Percentiles rank a stretch among this genome's conserved stretches.
These are phyloP conservation scores for Yponomeuta plumbellus DNA, from an alignment of 2,888 invertebrate species.

Conservation along the genomic window DNA sequence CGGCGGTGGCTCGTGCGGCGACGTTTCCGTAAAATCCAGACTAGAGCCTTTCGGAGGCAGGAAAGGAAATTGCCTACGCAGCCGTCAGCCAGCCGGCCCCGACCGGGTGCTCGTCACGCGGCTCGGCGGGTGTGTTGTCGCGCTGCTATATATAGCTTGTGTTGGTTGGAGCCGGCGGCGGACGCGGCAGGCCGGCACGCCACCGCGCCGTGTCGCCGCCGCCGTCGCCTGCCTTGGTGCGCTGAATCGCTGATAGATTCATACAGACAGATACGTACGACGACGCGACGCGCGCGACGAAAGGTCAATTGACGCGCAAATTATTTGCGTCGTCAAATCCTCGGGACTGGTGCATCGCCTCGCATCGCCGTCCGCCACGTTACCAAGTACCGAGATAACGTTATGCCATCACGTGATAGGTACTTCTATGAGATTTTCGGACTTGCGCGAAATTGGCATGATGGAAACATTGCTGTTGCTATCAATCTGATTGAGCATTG, in stretches of 20 bases:
- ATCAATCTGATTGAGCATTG: not conserved
- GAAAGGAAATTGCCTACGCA: conserved; percentile 70
- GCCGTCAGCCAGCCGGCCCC: conserved; percentile 59
- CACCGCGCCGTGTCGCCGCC: conserved; percentile 39
- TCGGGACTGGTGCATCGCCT: not conserved
- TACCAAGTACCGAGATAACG: not conserved
- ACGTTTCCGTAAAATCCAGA: conserved; percentile 61
- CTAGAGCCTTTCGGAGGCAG: conserved; percentile 69
- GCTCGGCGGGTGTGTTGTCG: conserved; percentile 58
- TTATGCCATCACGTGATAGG: not conserved
- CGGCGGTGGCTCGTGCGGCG: conserved; percentile 54
- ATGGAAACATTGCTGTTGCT: not conserved
- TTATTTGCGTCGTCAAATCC: conserved; percentile 71
- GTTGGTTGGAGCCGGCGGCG: conserved; percentile 51
- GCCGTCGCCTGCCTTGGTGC: conserved; percentile 46
- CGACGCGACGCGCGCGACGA: conserved; percentile 50
- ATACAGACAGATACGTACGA: conserved; percentile 23
- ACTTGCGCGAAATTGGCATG: no score
- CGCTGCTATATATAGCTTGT: conserved; percentile 70
- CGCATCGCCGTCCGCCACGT: not conserved
- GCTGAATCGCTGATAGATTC: conserved; percentile 31
- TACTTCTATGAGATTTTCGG: not conserved
- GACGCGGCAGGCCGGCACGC: conserved; percentile 41
- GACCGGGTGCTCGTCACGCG: conserved; percentile 40
- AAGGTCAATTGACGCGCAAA: conserved; percentile 77